Evolutionary conservation across 2,888 invertebrate genomes (phyloP), one percentile per base, ranked within the genome.

Genomic region (Eremobia ochroleuca): DNA sequence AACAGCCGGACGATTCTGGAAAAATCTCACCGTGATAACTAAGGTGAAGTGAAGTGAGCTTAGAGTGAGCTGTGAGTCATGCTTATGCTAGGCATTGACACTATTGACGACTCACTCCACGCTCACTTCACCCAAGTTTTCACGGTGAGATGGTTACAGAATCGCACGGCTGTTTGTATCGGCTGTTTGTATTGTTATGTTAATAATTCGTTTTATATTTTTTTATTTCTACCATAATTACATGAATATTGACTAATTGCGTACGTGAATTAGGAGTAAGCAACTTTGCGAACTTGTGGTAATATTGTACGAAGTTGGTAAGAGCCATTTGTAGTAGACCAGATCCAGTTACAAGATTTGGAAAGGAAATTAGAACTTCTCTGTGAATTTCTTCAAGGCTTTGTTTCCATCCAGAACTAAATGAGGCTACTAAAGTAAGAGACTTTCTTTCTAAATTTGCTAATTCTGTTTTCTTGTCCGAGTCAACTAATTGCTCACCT

Each of bases 221-320:
- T 95, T 99, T 99, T 85, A 99, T 99, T 97, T 99, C 99, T 3
- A 99, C 99, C 99, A 99, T 99, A 79, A 99, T 98, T 80, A 99
- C 99, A 96, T 99, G 99, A 91, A 99, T 99, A 93, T 99, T 99
- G 6, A 99, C 99, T 73, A 99, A 97, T 94, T 99, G 99, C 13
- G 98, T 98, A 85, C 98, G 97, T 1, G 98, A 98, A 92, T 98
- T 98, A 31, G 99, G 99, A 15, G 98, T 98, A 37, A 99, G 96
- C 37, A 99, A 97, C 94, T 99, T 99, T 89, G 99, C 99, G 94
- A 99, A 99, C 90, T 99, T 98, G 94, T 99, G 99, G 94, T 99
- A 99, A 97, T 99, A 99, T 95, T 99, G 99, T 79, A 99, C 99
- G 79, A 99, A 97, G 93, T 99, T 99, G 1, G 99, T 99, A 89